These are phyloP conservation scores for Euura lappo DNA, from an alignment of 1,140 invertebrate species.

Conservation along the genomic window DNA sequence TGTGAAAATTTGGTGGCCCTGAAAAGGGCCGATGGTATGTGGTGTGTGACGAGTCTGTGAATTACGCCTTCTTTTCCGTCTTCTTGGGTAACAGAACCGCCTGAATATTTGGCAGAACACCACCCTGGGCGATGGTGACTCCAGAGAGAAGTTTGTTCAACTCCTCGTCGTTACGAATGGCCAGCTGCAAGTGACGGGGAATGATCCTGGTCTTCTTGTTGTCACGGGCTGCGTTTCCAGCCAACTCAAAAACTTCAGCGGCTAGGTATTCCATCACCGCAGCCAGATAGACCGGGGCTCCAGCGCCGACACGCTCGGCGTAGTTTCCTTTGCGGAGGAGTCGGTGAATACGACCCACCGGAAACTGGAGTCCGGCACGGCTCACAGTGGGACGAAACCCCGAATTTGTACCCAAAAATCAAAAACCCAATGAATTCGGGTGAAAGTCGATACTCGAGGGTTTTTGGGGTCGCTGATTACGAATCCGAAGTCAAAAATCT, in stretches of 20 bases:
- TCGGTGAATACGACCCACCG: conserved; percentile 75
- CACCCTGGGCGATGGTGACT: conserved; percentile 84
- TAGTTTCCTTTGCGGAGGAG: conserved; percentile 74
- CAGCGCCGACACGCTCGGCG: conserved; percentile 72
- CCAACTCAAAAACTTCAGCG: conserved; percentile 80
- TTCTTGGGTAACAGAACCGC: conserved; percentile 60
- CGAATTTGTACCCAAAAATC: no score
- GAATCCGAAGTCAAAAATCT: no score
- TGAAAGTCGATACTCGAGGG: no score
- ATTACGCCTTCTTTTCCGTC: background rate
- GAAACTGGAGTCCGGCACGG: conserved; percentile 74
- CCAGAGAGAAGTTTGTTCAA: conserved; percentile 78
- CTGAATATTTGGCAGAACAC: conserved; percentile 81
- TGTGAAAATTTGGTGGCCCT: background rate
- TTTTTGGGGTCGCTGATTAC: no score
- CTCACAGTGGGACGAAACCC: no score
- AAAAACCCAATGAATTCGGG: no score
- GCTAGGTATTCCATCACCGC: conserved; percentile 69
- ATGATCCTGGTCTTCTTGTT: conserved; percentile 74
- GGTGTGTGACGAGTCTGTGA: background rate
- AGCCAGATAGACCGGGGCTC: conserved; percentile 74
- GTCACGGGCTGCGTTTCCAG: conserved; percentile 78
- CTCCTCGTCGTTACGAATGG: conserved; percentile 87
- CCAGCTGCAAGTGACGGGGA: conserved; percentile 82
- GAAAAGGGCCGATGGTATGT: background rate